These are phyloP conservation scores for Ooceraea biroi DNA, from an alignment of 1,140 invertebrate species.

Conservation along the genomic window DNA sequence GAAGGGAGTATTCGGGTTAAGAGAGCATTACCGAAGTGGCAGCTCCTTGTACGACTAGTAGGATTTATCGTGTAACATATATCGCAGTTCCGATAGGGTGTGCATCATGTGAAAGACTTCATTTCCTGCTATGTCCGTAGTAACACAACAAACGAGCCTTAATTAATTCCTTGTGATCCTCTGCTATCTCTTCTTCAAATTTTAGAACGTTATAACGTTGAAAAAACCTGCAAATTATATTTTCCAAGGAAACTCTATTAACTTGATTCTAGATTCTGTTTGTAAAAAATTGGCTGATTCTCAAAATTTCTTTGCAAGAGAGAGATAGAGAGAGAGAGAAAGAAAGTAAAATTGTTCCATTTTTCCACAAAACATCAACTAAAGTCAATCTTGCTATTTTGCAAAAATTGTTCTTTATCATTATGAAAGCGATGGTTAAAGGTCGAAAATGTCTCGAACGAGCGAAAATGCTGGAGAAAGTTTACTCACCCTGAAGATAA, in stretches of 20 bases:
- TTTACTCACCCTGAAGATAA: constrained; percentile 86
- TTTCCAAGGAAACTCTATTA: not conserved
- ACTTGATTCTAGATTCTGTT: not conserved
- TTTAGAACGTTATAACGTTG: not conserved
- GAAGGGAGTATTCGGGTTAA: constrained; percentile 67
- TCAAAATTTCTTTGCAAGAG: too few relatives aligned
- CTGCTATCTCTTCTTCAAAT: not conserved
- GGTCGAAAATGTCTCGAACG: not conserved
- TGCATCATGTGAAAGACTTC: constrained; percentile 26
- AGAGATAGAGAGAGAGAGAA: not conserved
- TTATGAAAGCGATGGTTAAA: not conserved
- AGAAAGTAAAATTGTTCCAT: not conserved
- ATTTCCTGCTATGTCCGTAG: not conserved
- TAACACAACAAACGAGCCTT: not conserved
- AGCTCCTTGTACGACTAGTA: constrained; percentile 10
- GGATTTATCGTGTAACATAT: constrained; percentile 42
- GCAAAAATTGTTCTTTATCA: not conserved
- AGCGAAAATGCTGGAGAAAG: not conserved
- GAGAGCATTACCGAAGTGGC: constrained; percentile 56
- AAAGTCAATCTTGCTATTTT: not conserved
- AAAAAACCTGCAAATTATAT: not conserved
- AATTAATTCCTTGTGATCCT: constrained; percentile 8
- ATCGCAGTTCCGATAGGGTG: not conserved
- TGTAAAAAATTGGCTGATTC: not conserved
- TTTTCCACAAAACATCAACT: not conserved